Percentiles rank a stretch among this genome's conserved stretches.
Evolutionary conservation across 1,140 invertebrate genomes (phyloP).

Genomic region (Mycetomoellerius zeteki): DNA sequence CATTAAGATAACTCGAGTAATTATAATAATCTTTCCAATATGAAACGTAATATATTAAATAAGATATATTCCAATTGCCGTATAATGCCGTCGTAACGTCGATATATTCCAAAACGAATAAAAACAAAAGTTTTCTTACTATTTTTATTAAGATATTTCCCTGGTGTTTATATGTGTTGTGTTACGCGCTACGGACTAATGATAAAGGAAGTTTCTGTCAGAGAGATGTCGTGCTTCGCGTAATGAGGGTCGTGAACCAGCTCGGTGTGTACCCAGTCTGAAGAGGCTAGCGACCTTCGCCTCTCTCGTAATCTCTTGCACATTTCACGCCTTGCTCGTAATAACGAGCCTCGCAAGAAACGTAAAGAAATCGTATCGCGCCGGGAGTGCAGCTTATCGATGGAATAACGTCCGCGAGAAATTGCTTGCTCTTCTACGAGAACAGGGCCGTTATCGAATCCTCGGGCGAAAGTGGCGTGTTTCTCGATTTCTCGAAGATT

Average conservation of each 20-base stretch:
- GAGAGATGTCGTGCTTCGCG: constrained; percentile 25
- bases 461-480: constrained; percentile 23
- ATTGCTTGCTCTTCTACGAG: neutral
- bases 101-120: neutral
- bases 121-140: neutral
- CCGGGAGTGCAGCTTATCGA: neutral
- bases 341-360: constrained; percentile 64
- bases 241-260: constrained; percentile 54
- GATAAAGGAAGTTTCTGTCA: constrained; percentile 45
- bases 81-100: neutral
- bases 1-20: neutral
- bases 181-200: neutral
- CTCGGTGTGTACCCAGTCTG: constrained; percentile 32
- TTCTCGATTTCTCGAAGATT: constrained; percentile 21
- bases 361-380: constrained; percentile 60
- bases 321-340: constrained; percentile 67
- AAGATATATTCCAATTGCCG: neutral
- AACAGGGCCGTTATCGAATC: neutral
- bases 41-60: neutral
- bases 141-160: neutral
- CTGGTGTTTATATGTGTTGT: neutral
- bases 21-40: neutral
- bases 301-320: constrained; percentile 60
- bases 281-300: constrained; percentile 68
- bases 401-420: neutral